Conservation (phyloP, 2,113 vertebrate genomes). For the Semnornis frantzii region DNA sequence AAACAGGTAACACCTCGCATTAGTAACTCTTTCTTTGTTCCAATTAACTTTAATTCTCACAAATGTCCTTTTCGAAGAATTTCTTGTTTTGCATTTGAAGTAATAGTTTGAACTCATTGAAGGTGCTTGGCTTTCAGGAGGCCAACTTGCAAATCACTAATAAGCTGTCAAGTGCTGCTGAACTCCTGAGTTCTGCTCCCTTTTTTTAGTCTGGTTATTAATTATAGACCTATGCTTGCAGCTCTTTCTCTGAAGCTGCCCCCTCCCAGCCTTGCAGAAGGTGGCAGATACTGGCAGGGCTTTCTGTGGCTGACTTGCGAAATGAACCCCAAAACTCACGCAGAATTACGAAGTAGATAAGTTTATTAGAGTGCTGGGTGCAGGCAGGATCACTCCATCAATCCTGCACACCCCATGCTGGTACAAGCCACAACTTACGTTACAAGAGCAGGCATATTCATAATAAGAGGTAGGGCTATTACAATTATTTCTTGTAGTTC, state of each 20-base stretch:
- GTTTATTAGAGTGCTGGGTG: too few species aligned
- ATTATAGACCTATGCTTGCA: background rate
- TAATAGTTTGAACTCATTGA: background rate
- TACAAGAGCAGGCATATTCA: too few species aligned
- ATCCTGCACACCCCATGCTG: too few species aligned
- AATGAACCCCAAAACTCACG: too few species aligned
- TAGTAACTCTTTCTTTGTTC: background rate
- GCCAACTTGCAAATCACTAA: background rate
- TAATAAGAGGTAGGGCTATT: too few species aligned
- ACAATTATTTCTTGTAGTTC: too few species aligned
- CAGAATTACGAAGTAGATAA: too few species aligned
- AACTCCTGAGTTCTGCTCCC: background rate
- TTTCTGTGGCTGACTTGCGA: background rate
- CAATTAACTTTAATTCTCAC: background rate
- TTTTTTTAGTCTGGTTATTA: background rate
- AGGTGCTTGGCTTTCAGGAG: background rate
- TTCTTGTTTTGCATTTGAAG: background rate
- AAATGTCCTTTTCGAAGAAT: background rate
- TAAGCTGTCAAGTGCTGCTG: background rate
- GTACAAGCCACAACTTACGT: too few species aligned
- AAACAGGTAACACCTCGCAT: background rate
- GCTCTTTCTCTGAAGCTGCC: rapidly evolving
- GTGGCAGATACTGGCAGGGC: background rate
- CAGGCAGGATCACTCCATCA: too few species aligned
- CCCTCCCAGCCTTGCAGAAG: background rate